These are phyloP conservation scores for Trimorus sp. DNA, from an alignment of 2,888 invertebrate genomes.

Conservation along the genomic window DNA sequence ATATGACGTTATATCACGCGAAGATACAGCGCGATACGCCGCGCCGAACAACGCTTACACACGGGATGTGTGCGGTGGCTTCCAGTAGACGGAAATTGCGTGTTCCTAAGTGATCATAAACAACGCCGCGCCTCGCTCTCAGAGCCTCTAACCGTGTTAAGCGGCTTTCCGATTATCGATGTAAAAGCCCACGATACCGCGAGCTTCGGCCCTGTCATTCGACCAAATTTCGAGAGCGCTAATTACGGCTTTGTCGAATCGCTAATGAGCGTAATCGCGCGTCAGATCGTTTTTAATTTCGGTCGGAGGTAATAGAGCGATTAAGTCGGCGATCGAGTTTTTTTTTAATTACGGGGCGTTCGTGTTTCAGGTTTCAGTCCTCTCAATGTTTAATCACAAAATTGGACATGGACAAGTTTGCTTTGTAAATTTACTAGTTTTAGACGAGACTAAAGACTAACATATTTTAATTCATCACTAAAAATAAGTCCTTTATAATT, in stretches of 20 bases:
- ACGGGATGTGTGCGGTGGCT: slow-evolving; percentile 29
- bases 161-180: slow-evolving; percentile 55
- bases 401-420: no score
- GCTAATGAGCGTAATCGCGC: background rate
- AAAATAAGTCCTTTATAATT: no score
- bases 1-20: slow-evolving; percentile 44
- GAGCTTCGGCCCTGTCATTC: slow-evolving; percentile 14
- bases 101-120: slow-evolving; percentile 59
- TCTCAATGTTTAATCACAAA: no score
- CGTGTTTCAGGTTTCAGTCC: no score
- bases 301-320: no score
- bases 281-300: no score
- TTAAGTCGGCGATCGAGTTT: no score
- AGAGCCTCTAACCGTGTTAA: slow-evolving; percentile 28
- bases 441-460: no score
- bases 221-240: slow-evolving; percentile 6
- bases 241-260: slow-evolving; percentile 4
- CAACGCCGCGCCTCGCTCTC: slow-evolving; percentile 44
- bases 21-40: slow-evolving; percentile 40
- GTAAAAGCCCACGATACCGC: slow-evolving; percentile 36
- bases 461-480: no score
- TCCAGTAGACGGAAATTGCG: slow-evolving; percentile 53
- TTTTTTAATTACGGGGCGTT: no score
- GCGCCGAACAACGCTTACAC: slow-evolving; percentile 18
- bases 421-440: no score